These are phyloP conservation scores for Acanthopleura granulata DNA, from an alignment of 2,888 invertebrate genomes.

Conservation along the genomic window DNA sequence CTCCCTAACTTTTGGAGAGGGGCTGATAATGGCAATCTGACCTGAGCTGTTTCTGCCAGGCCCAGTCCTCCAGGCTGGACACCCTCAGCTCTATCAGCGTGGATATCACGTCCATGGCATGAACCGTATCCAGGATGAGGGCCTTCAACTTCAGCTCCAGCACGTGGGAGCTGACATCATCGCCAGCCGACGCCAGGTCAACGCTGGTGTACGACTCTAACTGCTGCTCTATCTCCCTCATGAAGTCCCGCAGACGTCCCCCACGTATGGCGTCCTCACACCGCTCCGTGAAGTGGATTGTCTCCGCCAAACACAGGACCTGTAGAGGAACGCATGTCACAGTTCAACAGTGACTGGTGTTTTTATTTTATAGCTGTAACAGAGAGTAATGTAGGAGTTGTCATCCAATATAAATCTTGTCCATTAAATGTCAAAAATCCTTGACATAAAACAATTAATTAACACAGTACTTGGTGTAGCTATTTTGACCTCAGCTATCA, in stretches of 20 bases:
- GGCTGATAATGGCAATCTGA: constrained; percentile 67
- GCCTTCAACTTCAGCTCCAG: constrained; percentile 90
- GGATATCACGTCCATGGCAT: constrained; percentile 87
- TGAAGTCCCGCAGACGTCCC: constrained; percentile 69
- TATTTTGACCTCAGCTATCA: too few relatives aligned
- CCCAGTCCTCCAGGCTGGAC: constrained; percentile 83
- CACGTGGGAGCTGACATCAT: constrained; percentile 69
- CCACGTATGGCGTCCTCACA: constrained; percentile 84
- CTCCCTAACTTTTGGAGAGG: too few relatives aligned
- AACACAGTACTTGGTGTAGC: too few relatives aligned
- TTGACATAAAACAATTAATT: too few relatives aligned
- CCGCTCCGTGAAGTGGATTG: constrained; percentile 86
- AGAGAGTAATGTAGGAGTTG: too few relatives aligned
- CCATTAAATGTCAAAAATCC: too few relatives aligned
- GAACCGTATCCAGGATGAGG: constrained; percentile 92
- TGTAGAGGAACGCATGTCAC: constrained; percentile 39
- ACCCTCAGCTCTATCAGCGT: constrained; percentile 79
- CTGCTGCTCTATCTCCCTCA: constrained; percentile 67
- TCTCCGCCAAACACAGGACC: constrained; percentile 87
- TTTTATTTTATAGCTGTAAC: too few relatives aligned
- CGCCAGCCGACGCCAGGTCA: constrained; percentile 54
- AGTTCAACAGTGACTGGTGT: too few relatives aligned
- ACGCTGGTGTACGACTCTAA: constrained; percentile 70
- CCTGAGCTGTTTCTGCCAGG: constrained; percentile 95
- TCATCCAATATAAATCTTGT: too few relatives aligned